Evolutionary conservation across 1,140 invertebrate genomes (phyloP).

Genomic region (Streblospio benedicti): DNA sequence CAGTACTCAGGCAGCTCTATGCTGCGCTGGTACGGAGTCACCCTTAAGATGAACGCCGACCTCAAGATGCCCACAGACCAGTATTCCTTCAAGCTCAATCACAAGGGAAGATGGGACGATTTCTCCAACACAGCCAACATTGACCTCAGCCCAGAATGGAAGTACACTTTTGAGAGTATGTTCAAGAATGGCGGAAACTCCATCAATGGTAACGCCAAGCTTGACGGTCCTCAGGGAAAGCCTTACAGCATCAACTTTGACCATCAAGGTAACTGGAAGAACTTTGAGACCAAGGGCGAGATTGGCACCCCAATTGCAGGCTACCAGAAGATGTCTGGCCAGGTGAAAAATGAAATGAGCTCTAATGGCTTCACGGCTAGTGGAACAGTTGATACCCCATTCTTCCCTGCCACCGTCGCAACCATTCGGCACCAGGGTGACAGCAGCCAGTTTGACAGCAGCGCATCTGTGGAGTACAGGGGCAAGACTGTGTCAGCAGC

Average conservation of each 20-base stretch:
- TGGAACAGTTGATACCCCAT: neutral
- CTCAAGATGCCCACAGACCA: slow-evolving; percentile 10
- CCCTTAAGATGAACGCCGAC: neutral
- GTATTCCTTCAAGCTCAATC: slow-evolving; percentile 9
- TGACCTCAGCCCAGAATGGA: neutral
- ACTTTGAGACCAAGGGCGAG: slow-evolving; percentile 5
- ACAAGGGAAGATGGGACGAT: slow-evolving; percentile 5
- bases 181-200: too few species aligned
- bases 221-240: too few species aligned
- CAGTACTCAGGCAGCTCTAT: slow-evolving; percentile 7
- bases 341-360: neutral
- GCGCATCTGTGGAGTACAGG: slow-evolving; percentile 8
- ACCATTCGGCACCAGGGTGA: slow-evolving; percentile 4
- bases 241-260: too few species aligned
- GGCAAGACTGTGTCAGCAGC: too few species aligned
- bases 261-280: slow-evolving; percentile 1
- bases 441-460: slow-evolving; percentile 16
- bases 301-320: neutral
- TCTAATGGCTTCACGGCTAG: neutral
- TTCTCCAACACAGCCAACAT: slow-evolving; percentile 6
- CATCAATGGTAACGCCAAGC: too few species aligned
- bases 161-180: too few species aligned
- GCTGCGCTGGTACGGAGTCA: slow-evolving; percentile 4
- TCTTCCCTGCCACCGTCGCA: neutral
- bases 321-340: neutral